Conservation (phyloP, 92 coral and sea anemone species). For the Epizoanthus fatuus region DNA sequence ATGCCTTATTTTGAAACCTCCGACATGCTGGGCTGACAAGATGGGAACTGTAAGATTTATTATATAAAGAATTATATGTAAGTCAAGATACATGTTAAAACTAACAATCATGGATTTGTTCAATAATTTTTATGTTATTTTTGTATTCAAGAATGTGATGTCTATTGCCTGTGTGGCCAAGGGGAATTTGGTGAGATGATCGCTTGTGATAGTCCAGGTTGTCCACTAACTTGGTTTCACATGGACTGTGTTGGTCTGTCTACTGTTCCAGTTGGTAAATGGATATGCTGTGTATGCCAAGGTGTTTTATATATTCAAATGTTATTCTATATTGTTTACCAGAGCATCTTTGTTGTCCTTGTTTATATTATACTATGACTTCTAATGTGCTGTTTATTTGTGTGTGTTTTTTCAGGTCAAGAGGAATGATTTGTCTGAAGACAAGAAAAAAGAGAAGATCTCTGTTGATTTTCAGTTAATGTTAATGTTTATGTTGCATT, state of each 20-base stretch:
- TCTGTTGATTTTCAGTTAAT: no score
- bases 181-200: slow-evolving; percentile 38
- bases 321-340: no score
- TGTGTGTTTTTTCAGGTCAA: not conserved
- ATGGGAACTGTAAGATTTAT: no score
- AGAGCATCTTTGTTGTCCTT: no score
- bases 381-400: no score
- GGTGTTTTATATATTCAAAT: not conserved
- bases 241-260: slow-evolving; percentile 33
- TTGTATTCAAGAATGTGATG: slow-evolving; percentile 14
- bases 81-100: no score
- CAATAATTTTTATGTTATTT: not conserved
- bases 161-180: slow-evolving; percentile 34
- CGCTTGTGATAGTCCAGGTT: slow-evolving; percentile 19
- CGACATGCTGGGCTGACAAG: no score
- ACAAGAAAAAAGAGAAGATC: slow-evolving; percentile 11
- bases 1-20: no score
- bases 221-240: slow-evolving; percentile 45
- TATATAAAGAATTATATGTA: no score
- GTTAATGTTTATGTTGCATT: not conserved
- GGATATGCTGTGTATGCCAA: slow-evolving; percentile 44
- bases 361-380: no score
- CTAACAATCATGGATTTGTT: no score
- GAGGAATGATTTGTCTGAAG: not conserved
- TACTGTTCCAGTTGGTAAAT: slow-evolving; percentile 37